Evolutionary conservation across 64 coral and sea anemone genomes (phyloP).

Genomic region (Astreopora myriophthalma): DNA sequence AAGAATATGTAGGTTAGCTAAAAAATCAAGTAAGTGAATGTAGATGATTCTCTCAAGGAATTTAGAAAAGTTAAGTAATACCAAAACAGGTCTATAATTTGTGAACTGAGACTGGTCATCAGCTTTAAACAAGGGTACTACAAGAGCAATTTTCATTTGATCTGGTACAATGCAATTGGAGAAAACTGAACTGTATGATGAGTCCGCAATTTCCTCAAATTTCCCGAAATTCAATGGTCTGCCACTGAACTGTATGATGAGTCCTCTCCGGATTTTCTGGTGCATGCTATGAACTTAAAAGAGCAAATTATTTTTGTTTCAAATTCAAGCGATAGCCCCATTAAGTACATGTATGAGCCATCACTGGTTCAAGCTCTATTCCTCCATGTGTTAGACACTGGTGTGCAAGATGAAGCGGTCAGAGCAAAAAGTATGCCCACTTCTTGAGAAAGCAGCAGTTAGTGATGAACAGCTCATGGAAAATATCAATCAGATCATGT

Average conservation of each 20-base stretch:
- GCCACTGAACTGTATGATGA: neutral
- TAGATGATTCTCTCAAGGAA: no score
- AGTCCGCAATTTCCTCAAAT: no score
- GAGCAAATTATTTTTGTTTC: slow-evolving; percentile 30
- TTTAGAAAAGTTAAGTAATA: no score
- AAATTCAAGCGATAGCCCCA: slow-evolving; percentile 17
- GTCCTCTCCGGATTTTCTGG: neutral
- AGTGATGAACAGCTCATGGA: slow-evolving; percentile 9
- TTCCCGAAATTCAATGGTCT: no score
- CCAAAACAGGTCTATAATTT: no score
- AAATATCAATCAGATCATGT: neutral
- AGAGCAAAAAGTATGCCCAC: slow-evolving; percentile 3
- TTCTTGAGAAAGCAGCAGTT: neutral
- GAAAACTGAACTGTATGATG: no score
- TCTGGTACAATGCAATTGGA: no score
- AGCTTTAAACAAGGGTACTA: no score
- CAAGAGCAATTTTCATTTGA: no score
- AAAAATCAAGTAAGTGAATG: neutral
- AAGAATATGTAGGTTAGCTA: neutral
- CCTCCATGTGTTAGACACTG: neutral
- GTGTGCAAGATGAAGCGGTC: slow-evolving; percentile 3
- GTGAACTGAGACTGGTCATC: no score
- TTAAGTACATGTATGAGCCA: neutral
- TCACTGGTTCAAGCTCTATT: neutral
- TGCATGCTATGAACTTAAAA: neutral